Base-by-base conservation (phyloP, 2,888 invertebrate species). In the Lithophane socia region DNA sequence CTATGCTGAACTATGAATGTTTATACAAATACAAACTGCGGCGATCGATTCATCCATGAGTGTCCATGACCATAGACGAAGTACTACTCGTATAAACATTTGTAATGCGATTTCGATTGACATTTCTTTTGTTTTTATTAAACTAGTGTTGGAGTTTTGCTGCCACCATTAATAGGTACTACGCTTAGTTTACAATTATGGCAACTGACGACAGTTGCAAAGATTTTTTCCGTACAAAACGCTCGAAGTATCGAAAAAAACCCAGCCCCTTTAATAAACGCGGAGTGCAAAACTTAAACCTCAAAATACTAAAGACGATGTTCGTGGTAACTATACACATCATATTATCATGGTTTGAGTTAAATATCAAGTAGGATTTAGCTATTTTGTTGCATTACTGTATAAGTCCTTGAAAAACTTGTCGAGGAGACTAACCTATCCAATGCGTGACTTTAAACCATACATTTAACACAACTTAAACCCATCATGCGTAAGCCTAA, bases 401-500 rank as follows among this genome's bases (percentile, higher is more conserved):
- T 29, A 16, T n/a, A 37, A 54, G 21, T 21, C 21, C 18, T 54
- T 49, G 61, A 61, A 63, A 47, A 67, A 4, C 56, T 21, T 37
- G 37, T 58, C 13, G 13, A 47, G 37, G 1, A 29, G 52, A 52
- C 21, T 37, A 56, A 42, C 3, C 56, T 61, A n/a, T 21, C 12
- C 64, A 60, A 72, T 42, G 54, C 49, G 64, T 75, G 49, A 52
- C 56, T 68, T n/a, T 44, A 68, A 68, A 29, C 58, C 21, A 60
- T 12, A 67, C 70, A 60, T 71, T 77, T 58, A 73, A 42, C 56
- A 77, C 77, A 67, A 66, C 65, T 71, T 66, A 74, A 69, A 54
- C 60, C 37, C 74, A 85, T 84, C 78, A 70, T 68, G 67, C 63
- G 44, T 75, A 76, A 81, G 78, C 68, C 68, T 84, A 81, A 83